Conservation (phyloP, 37 sponge, comb jelly and placozoan genomes). For the Axinella damicornis region DNA sequence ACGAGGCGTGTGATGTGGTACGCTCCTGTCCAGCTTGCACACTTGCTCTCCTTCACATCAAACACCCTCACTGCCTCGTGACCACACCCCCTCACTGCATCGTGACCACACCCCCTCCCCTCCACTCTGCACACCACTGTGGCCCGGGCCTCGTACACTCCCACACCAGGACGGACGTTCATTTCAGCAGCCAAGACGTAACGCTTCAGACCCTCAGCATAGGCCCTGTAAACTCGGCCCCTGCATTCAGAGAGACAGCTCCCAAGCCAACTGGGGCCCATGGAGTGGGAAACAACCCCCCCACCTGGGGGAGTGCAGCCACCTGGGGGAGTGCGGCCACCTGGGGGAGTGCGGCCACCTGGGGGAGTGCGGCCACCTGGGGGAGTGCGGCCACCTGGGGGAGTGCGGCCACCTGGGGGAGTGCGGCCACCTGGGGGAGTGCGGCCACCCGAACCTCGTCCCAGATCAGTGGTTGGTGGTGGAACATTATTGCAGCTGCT, state of each 20-base stretch:
- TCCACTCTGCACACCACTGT: not conserved
- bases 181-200: not conserved
- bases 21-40: slow-evolving; percentile 13
- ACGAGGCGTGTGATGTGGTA: not conserved
- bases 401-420: no score
- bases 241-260: not conserved
- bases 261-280: slow-evolving; percentile 10
- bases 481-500: no score
- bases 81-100: not conserved
- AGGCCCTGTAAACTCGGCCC: not conserved
- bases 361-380: no score
- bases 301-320: no score
- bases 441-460: no score
- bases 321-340: no score
- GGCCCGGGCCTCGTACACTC: slow-evolving; percentile 1
- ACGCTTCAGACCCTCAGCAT: slow-evolving; percentile 19
- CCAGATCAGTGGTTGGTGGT: no score
- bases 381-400: no score
- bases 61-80: not conserved
- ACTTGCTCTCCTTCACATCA: slow-evolving; percentile 23
- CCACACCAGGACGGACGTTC: slow-evolving; percentile 6
- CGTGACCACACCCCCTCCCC: not conserved
- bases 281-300: not conserved
- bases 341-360: no score
- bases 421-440: no score